These are phyloP conservation scores for Drosophila bunnanda DNA, from an alignment of 2,888 invertebrate species.

Conservation along the genomic window DNA sequence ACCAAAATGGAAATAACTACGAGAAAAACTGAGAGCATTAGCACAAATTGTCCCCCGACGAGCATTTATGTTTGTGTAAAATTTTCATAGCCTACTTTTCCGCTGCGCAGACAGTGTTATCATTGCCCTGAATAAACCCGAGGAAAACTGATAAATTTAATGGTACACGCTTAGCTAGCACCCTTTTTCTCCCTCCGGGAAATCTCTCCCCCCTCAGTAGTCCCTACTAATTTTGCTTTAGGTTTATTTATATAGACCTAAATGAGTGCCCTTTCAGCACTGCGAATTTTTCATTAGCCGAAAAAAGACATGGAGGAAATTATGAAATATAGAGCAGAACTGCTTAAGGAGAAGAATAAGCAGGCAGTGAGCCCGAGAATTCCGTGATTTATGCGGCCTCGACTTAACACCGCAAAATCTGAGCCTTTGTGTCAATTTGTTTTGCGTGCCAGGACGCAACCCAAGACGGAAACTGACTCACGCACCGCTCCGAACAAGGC, in stretches of 20 bases:
- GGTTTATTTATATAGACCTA: conserved; percentile 33
- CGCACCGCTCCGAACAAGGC: conserved; percentile 31
- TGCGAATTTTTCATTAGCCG: conserved; percentile 45
- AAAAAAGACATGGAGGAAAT: conserved; percentile 34
- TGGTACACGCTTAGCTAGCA: conserved; percentile 21
- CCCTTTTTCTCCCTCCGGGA: conserved; percentile 2
- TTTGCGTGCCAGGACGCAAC: conserved; percentile 61
- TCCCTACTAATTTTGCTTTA: conserved; percentile 16
- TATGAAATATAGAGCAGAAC: conserved; percentile 44
- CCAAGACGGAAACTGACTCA: conserved; percentile 36
- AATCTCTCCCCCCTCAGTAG: not conserved
- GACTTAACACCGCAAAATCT: conserved; percentile 77
- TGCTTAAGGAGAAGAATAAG: conserved; percentile 36
- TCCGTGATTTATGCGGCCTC: conserved; percentile 70
- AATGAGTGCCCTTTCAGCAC: conserved; percentile 44
- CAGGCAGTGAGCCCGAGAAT: conserved; percentile 24
- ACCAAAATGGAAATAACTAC: not conserved
- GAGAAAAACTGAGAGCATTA: conserved; percentile 7
- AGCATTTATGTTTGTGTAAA: conserved; percentile 4
- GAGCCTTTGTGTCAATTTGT: conserved; percentile 76
- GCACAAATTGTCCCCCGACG: conserved; percentile 9
- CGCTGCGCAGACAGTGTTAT: conserved; percentile 13
- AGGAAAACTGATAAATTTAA: conserved; percentile 38
- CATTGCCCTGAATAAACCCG: conserved; percentile 7
- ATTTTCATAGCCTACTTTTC: conserved; percentile 23